Base-by-base conservation (phyloP, 2,888 invertebrate genomes). In the Sphinx pinastri region DNA sequence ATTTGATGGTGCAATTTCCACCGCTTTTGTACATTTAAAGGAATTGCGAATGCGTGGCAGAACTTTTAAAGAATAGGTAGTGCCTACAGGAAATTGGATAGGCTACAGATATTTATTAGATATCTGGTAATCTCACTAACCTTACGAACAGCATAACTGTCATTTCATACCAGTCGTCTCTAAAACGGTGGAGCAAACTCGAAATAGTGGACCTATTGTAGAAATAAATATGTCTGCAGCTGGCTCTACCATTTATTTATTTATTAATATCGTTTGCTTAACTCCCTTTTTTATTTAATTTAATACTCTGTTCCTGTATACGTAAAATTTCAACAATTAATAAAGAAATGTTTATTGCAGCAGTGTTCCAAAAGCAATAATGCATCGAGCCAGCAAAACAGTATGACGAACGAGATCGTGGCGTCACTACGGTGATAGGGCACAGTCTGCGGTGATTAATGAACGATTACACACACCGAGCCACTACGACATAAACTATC, bases 391-490 rank as follows among this genome's bases (percentile, higher is more conserved):
- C 93, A 94, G 84, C 93, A 94, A 85, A 94, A 94, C 89, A 91
- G 87, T 84, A 86, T 94, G 89, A 89, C 91, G 80, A 94, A 94
- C 88, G 94, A 94, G 90, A 93, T 94, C 84, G 88, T 90, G 79
- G 89, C 93, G 71, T 90, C 94, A 80, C 88, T 94, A 82, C 94
- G 94, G 94, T 94, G 94, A 94, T 94, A 94, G 89, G 87, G 85
- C 88, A 88, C 86, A 86, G 84, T 80, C 79, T 80, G 74, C 72
- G 81, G 86, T 89, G 87, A 90, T 90, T 90, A 88, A 91, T 91
- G 87, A 89, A 80, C 87, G 88, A 89, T 90, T 88, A 89, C 86
- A 81, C 78, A 80, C 81, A 83, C 86, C 83, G 83, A 82, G 81
- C 82, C 81, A 75, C 72, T 78, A 84, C 82, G 80, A 86, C 87